A percentile compares a stretch with the other conserved stretches of the same genome.
phyloP scores from a whole-genome alignment of 2,113 vertebrate genomes.

The Choloepus hoffmanni region DNA sequence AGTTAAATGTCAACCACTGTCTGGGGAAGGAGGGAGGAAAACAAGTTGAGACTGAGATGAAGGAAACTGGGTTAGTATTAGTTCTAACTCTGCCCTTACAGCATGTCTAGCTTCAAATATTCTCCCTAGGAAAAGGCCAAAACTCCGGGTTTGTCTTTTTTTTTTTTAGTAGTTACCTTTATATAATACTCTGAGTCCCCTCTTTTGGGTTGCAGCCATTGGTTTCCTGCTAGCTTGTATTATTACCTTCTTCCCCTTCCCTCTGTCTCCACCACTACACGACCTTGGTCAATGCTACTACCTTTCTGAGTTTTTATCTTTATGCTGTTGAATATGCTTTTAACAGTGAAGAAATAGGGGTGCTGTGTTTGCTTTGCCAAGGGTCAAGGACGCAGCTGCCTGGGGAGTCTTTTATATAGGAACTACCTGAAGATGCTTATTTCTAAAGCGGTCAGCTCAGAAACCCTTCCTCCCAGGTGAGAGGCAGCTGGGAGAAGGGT shows the following conservation, averaged over 20 bases:
- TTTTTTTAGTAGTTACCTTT: background rate
- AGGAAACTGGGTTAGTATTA: background rate
- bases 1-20: background rate
- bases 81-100: background rate
- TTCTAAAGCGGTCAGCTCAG: background rate
- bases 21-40: background rate
- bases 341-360: background rate
- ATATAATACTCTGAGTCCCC: background rate
- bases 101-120: constrained; percentile 14
- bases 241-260: background rate
- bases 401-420: background rate
- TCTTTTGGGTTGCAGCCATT: background rate
- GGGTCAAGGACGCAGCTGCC: background rate
- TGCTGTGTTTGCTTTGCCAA: background rate
- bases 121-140: background rate
- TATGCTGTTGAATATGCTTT: background rate
- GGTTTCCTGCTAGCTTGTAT: background rate
- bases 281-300: background rate
- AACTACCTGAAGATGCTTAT: background rate
- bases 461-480: constrained; percentile 9
- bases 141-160: background rate
- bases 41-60: background rate
- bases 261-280: background rate
- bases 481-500: background rate
- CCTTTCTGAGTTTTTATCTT: background rate